Evolutionary conservation across 2,113 vertebrate species (phyloP), one percentile per base, ranked within the genome.

Genomic region (Macrotis lagotis): DNA sequence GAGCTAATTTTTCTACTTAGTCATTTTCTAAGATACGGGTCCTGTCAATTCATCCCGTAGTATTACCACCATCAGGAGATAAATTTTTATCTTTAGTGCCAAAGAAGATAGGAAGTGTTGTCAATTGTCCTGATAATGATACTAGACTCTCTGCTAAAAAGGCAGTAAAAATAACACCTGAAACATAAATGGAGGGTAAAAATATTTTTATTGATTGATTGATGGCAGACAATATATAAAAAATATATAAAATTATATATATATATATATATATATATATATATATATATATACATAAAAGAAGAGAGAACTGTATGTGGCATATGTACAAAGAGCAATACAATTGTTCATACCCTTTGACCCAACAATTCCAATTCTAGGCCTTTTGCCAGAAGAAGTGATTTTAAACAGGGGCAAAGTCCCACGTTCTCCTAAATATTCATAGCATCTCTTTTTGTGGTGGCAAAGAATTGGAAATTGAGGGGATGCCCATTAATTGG

Each of bases 21-120:
- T 50, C 28, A 3, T 0, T 12, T 10, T 11, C 51, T 0, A 8
- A 94, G 48, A 24, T 22, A 1, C n/a, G 16, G 4, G 9, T 0
- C 2, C 1, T 25, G 49, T 48, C 47, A 19, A 19, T 0, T 10
- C 22, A 26, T 19, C 37, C 6, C 16, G 44, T 5, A 66, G 59
- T 66, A 37, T 66, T 37, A 66, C 14, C 14, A 3, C 31, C 12
- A 37, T 37, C 14, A 66, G 31, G 12, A 83, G 37, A 5, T 83
- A 83, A 83, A 44, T 83, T 1, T 44, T 44, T 16, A 66, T 83
- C n/a, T 74, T 74, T n/a, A n/a, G 66, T 74, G 14, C 5, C 5
- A 74, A n/a, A 74, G 55, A n/a, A 44, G 12, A n/a, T n/a, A n/a
- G 31, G 28, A 59, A 66, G 59, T 66, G 12, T 59, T 31, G 14